Percentiles rank a stretch among this genome's conserved stretches.
phyloP scores from a whole-genome alignment of 2,113 vertebrate species.

The Cavia aperea region DNA sequence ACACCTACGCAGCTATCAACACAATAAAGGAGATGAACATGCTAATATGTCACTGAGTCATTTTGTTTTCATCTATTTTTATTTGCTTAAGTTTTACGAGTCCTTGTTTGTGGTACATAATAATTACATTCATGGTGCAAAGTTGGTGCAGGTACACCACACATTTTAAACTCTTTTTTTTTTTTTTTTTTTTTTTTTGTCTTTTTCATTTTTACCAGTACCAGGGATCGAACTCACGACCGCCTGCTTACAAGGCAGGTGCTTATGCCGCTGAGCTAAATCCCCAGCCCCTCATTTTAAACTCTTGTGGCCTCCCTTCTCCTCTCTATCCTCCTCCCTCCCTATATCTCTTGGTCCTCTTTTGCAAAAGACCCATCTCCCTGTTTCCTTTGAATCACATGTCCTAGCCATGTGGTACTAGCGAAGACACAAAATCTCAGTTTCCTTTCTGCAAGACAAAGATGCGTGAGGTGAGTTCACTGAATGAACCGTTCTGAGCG shows the following conservation, averaged over 20 bases:
- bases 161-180: neutral
- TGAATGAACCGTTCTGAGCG: neutral
- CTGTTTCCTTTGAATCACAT: neutral
- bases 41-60: neutral
- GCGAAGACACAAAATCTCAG: neutral
- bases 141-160: neutral
- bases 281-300: neutral
- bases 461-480: neutral
- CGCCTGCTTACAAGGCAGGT: too few species aligned
- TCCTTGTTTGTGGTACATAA: neutral
- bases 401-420: neutral
- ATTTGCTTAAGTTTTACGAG: neutral
- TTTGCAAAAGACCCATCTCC: neutral
- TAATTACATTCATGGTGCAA: neutral
- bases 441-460: slow-evolving; percentile 36
- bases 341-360: neutral
- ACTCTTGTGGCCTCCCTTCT: neutral
- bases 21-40: neutral
- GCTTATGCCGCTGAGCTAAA: too few species aligned
- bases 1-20: too few species aligned
- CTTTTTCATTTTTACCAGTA: too few species aligned
- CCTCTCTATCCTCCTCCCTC: neutral
- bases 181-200: too few species aligned
- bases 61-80: neutral
- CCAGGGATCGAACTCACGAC: too few species aligned